Conservation (phyloP, 1,140 invertebrate species). For the Melanaphis sacchari region DNA sequence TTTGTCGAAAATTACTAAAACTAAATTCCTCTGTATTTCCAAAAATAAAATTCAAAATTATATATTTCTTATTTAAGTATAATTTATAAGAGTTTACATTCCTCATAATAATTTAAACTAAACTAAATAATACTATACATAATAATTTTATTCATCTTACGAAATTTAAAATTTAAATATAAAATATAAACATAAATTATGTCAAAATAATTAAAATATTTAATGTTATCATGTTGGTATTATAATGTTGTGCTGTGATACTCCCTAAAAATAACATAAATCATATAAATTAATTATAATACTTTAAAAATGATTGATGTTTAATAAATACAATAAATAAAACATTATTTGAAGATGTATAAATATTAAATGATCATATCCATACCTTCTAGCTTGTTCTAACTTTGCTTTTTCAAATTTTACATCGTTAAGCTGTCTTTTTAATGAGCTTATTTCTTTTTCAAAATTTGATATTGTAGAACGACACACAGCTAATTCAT, state of each 20-base stretch:
- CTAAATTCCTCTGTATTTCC: too few species aligned
- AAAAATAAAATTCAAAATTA: background rate
- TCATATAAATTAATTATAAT: background rate
- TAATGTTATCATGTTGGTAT: background rate
- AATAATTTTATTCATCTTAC: background rate
- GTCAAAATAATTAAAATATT: background rate
- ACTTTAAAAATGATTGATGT: background rate
- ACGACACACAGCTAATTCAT: constrained; percentile 68
- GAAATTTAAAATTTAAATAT: background rate
- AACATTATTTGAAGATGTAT: background rate
- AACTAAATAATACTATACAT: background rate
- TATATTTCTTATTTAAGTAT: background rate
- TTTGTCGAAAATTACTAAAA: background rate
- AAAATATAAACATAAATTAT: background rate
- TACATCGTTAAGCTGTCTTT: constrained; percentile 68
- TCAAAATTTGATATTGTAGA: constrained; percentile 67
- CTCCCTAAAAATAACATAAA: constrained; percentile 42
- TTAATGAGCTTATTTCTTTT: constrained; percentile 67
- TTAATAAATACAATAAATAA: background rate
- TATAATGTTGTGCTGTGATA: constrained; percentile 52
- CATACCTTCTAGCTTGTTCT: constrained; percentile 57
- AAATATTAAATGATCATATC: background rate
- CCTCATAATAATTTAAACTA: background rate
- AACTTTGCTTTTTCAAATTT: constrained; percentile 63
- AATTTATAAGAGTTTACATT: background rate